Base-by-base conservation (phyloP, 2,113 vertebrate species). In the Hemibagrus wyckioides region DNA sequence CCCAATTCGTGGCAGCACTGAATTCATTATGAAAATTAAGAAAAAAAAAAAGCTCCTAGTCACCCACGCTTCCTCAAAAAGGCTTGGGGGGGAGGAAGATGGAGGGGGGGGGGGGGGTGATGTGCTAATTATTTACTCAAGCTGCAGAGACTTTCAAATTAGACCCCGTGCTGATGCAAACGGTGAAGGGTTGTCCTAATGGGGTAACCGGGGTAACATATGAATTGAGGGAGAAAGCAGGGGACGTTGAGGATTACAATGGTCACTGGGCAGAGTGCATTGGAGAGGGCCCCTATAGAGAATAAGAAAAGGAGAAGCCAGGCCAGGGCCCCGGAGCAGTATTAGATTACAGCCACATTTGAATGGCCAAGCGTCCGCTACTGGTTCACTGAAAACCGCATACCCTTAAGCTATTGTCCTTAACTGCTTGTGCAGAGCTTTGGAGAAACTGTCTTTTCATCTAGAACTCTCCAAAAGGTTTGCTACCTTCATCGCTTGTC, bases 321-420 rank as follows among this genome's bases (percentile, higher is more conserved):
- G 86, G 85, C 6, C 89, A 85, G 93, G 91, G 92, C 90, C 92
- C 92, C 89, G 90, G 91, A 90, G 85, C 89, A 91, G 94, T 94
- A 94, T 96, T 95, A 94, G 93, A 94, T 95, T 95, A 95, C 94
- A 94, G 91, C 94, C 94, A 92, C 94, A 95, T 95, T 94, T 94
- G 94, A 95, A 95, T 94, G 93, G 93, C 92, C 90, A 91, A 94
- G 94, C 92, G 93, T 87, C 93, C 93, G 91, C 80, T 61, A 91
- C 88, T 91, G 91, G 84, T 91, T 91, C 93, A 92, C 91, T 92
- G 91, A 93, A 91, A 94, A 93, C 92, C 92, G 92, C 92, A 93
- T 87, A 90, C 90, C 92, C 91, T 92, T 92, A 91, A 94, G 93
- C 92, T 91, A 92, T 91, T 92, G 92, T 92, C 94, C 92, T 91